phyloP scores from a whole-genome alignment of 2,113 vertebrate genomes.

The Numenius arquata region DNA sequence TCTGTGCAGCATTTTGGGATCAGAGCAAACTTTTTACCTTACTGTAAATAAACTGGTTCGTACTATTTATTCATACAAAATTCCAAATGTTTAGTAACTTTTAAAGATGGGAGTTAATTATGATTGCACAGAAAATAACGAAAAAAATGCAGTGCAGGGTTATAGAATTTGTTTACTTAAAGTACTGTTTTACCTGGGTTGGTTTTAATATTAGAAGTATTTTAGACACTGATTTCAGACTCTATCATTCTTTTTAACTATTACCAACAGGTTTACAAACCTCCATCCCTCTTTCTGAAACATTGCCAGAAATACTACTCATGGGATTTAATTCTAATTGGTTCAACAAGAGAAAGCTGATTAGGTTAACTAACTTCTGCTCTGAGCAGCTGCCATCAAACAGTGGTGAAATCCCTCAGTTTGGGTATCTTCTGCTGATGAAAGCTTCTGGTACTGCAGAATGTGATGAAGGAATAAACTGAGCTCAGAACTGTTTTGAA shows the following conservation, averaged over 20 bases:
- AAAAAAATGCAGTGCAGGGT: neutral
- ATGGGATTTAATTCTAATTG: neutral
- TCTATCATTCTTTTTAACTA: neutral
- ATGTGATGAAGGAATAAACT: neutral
- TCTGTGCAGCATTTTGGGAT: neutral
- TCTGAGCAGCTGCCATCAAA: constrained; percentile 29
- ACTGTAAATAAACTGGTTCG: neutral
- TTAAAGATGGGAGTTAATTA: neutral
- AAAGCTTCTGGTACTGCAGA: neutral
- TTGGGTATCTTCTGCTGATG: neutral
- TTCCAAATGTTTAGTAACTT: neutral
- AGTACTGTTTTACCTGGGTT: neutral
- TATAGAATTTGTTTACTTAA: neutral
- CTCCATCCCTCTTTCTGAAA: neutral
- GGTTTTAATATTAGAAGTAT: neutral
- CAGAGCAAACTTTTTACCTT: neutral
- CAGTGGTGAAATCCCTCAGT: neutral
- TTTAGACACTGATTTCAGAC: neutral
- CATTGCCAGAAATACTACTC: neutral
- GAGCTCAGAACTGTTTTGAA: neutral
- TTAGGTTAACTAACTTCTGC: neutral
- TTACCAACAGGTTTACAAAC: neutral
- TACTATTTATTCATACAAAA: neutral
- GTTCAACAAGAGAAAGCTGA: constrained; percentile 12
- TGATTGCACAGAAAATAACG: neutral